Conservation (phyloP, 1,140 invertebrate species). For the Dermatophagoides farinae region DNA sequence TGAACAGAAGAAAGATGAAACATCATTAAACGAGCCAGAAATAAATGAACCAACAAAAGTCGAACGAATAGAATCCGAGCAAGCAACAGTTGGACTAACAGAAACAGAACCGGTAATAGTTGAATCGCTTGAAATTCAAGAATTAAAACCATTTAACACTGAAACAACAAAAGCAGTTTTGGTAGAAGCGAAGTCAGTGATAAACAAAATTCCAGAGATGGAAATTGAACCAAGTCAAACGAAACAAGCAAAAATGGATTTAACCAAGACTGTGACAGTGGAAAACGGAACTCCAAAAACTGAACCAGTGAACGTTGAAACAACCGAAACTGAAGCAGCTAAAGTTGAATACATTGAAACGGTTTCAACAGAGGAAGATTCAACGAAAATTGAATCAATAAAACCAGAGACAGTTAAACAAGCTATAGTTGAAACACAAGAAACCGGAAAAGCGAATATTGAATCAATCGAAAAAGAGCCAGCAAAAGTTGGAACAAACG, state of each 20-base stretch:
- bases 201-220: neutral
- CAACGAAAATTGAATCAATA: neutral
- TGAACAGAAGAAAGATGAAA: neutral
- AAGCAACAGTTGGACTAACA: neutral
- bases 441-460: neutral
- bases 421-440: neutral
- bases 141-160: neutral
- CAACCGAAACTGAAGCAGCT: conserved; percentile 25
- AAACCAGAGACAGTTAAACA: conserved; percentile 8
- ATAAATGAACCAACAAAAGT: neutral
- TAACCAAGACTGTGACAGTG: neutral
- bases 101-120: neutral
- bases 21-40: neutral
- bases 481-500: too few relatives aligned
- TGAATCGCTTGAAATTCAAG: neutral
- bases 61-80: neutral
- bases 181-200: neutral
- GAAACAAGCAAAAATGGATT: neutral
- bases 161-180: conserved; percentile 8
- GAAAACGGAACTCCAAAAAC: conserved; percentile 6
- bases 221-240: neutral
- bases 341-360: conserved; percentile 38
- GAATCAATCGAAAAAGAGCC: neutral
- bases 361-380: conserved; percentile 24
- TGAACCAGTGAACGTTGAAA: conserved; percentile 32